Base-by-base conservation (phyloP, 1,140 invertebrate species). In the Trachymyrmex cornetzi region DNA sequence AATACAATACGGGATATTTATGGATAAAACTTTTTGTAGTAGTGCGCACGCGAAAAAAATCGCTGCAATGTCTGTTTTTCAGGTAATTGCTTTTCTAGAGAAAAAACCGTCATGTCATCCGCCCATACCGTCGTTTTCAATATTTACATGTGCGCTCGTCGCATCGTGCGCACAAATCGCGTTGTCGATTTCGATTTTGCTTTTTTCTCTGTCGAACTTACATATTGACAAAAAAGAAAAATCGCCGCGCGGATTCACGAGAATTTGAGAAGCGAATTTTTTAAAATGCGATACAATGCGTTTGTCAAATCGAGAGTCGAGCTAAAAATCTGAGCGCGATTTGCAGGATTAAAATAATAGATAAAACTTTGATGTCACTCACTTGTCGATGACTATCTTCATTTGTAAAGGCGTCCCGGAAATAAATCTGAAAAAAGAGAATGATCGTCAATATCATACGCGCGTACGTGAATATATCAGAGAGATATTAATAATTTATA, bases 81-180 rank as follows among this genome's bases (percentile, higher is more conserved):
- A 82, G 79, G 53, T 82, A 82, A 82, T 82, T 82, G 79, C 66
- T 82, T 82, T 82, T 82, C 79, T 82, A 82, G 66, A 82, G 67
- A 82, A 59, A 82, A 72, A 82, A 71, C 66, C 34, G 79, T 72
- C 67, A 82, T 24, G 79, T 82, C 79, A 82, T 59, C 64, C 48
- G 48, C 19, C 50, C 30, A 48, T 72, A 38, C 34, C 22, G 53
- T 50, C 63, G 61, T 80, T 82, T 82, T 82, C 79, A 82, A 82
- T 82, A 82, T 82, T 82, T 82, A 82, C 79, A 82, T 82, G 66
- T 14, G 19, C 24, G 34, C 34, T 82, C n/a, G 66, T 72, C 44
- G 63, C 63, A 72, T 72, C 50, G 67, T 22, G 66, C 79, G 79
- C 34, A 59, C 79, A 82, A 82, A 82, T 82, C 79, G 77, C 77